Conservation (phyloP, 1,140 invertebrate species). For the Eumaeus atala region DNA sequence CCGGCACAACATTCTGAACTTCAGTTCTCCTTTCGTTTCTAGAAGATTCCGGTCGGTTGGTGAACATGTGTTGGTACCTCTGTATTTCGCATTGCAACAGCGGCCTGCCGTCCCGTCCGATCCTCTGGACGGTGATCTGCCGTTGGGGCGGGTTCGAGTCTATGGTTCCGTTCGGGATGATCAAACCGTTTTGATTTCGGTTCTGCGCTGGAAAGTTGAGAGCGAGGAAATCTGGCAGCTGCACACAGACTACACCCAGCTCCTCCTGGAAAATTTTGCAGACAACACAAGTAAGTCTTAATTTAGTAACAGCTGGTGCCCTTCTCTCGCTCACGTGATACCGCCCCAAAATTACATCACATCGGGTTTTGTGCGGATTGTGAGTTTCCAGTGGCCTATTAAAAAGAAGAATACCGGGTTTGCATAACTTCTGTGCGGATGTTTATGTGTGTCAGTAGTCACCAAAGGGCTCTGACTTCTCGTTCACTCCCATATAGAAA, state of each 20-base stretch:
- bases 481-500: no score
- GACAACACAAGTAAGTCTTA: no score
- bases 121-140: slow-evolving; percentile 64
- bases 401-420: no score
- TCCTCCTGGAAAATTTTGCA: slow-evolving; percentile 63
- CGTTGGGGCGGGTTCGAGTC: slow-evolving; percentile 39
- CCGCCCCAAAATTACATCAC: no score
- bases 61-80: slow-evolving; percentile 62
- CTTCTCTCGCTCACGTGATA: no score
- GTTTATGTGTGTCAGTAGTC: no score
- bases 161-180: slow-evolving; percentile 34
- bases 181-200: slow-evolving; percentile 39
- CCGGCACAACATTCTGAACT: slow-evolving; percentile 38
- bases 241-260: slow-evolving; percentile 62
- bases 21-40: slow-evolving; percentile 25
- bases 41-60: slow-evolving; percentile 28
- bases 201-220: slow-evolving; percentile 47
- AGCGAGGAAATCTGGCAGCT: slow-evolving; percentile 57
- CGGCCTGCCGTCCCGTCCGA: slow-evolving; percentile 62
- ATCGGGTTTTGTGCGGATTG: no score
- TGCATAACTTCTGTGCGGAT: no score
- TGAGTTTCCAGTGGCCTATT: no score
- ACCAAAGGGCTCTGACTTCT: no score
- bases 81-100: slow-evolving; percentile 55
- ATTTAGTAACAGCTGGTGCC: no score